A percentile compares a stretch with the other conserved stretches of the same genome.
phyloP scores from a whole-genome alignment of 2,888 invertebrate species.

The Mycogona germanica region DNA sequence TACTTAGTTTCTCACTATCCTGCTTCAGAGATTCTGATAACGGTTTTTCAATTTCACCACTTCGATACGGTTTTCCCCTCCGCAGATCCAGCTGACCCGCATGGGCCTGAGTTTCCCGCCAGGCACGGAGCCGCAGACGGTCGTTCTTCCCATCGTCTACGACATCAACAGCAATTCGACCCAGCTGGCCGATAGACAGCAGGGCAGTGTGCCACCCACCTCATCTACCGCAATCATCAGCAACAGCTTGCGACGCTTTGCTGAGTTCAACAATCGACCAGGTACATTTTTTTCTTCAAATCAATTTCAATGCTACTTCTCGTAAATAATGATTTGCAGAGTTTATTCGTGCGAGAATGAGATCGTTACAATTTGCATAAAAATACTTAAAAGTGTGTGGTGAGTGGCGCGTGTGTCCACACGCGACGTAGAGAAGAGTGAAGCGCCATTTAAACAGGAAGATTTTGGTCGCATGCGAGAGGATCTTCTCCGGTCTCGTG shows the following conservation, averaged over 20 bases:
- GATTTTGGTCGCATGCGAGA: no score
- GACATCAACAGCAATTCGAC: constrained; percentile 76
- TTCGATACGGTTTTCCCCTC: background rate
- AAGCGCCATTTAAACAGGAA: no score
- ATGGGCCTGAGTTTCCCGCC: constrained; percentile 40
- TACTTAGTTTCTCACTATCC: no score
- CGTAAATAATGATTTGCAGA: background rate
- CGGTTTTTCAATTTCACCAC: no score
- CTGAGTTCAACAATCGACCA: constrained; percentile 19
- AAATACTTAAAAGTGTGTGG: background rate
- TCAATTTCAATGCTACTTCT: background rate
- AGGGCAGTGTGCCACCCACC: constrained; percentile 26
- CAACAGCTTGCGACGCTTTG: constrained; percentile 19
- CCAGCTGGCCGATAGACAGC: constrained; percentile 64
- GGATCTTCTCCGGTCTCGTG: no score
- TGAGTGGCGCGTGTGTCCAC: no score
- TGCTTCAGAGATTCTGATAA: no score
- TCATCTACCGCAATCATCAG: constrained; percentile 20
- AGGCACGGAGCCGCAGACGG: constrained; percentile 50
- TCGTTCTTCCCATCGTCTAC: constrained; percentile 81
- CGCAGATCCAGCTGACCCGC: constrained; percentile 61
- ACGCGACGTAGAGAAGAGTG: no score
- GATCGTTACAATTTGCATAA: background rate
- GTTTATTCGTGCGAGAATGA: background rate
- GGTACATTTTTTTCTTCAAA: constrained; percentile 9